These are phyloP conservation scores for Macrotus californicus DNA, from an alignment of 2,113 vertebrate species.

Conservation along the genomic window DNA sequence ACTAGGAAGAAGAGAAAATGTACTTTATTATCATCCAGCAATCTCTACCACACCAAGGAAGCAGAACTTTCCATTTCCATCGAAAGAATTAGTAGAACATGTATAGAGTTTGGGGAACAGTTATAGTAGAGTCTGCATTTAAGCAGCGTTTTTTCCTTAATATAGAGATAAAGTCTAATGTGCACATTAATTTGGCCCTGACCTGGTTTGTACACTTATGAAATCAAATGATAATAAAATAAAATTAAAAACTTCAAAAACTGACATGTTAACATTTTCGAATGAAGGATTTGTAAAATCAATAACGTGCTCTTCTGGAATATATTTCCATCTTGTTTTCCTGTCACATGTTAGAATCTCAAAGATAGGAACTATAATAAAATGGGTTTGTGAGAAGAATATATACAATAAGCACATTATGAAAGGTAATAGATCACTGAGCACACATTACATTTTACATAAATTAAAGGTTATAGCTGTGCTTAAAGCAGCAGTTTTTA, in stretches of 20 bases:
- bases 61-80: not conserved
- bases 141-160: not conserved
- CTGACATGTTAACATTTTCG: slow-evolving; percentile 39
- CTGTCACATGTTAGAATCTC: not conserved
- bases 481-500: not conserved
- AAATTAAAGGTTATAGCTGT: not conserved
- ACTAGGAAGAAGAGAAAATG: not conserved
- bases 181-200: not conserved
- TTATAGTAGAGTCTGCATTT: not conserved
- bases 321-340: slow-evolving; percentile 13
- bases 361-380: slow-evolving; percentile 19
- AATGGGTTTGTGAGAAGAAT: not conserved
- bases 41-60: not conserved
- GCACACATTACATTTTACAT: not conserved
- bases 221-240: slow-evolving; percentile 43
- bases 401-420: not conserved
- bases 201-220: not conserved
- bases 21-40: not conserved
- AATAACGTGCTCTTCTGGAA: not conserved
- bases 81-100: not conserved
- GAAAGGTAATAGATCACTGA: not conserved
- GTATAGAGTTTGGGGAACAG: not conserved
- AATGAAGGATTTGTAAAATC: slow-evolving; percentile 30
- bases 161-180: not conserved
- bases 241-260: slow-evolving; percentile 34